Base-by-base conservation (phyloP, 2,888 invertebrate species). In the Volucella inanis region DNA sequence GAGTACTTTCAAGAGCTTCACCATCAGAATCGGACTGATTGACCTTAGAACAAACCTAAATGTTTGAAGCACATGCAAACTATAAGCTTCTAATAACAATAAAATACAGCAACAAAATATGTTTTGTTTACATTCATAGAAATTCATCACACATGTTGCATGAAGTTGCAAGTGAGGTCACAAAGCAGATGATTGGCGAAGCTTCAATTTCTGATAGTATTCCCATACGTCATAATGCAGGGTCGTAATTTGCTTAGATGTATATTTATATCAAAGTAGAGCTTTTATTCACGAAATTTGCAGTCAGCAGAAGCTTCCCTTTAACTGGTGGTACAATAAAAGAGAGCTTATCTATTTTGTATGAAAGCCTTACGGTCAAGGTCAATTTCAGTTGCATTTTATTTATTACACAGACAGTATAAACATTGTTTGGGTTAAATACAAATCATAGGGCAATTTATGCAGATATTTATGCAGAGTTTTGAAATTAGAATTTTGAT, bases 1-100 rank as follows among this genome's bases (percentile, higher is more conserved):
- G 80, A 80, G 80, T 80, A 72, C 76, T 72, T 74, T 76, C 65
- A 61, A 70, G 75, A 78, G 79, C 70, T 84, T 72, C 68, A 61
- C 4, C 57, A 71, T 76, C 49, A 31, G 3, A 8, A 8, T 55
- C 76, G 15, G 9, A 6, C 31, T 31, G 31, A 31, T 57, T 72
- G 85, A 72, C 55, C 50, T 45, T 50, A 80, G 80, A 61, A 67
- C 75, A 50, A 85, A 84, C 74, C 54, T 39, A 67, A 57, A 62
- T 74, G 83, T 79, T 79, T 31, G 83, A 79, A 70, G 43, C 75
- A 79, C 70, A 84, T 84, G 79, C 2, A 11, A 31, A n/a, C 31
- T 31, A 31, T 12, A 61, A 70, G 75, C 65, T 43, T 61, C 57
- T 43, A 54, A 22, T 50, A 50, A 54, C 14, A 62, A 67, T 67